Evolutionary conservation across 2,888 invertebrate genomes (phyloP), one percentile per base, ranked within the genome.

Genomic region (Ypsolopha scabrella): DNA sequence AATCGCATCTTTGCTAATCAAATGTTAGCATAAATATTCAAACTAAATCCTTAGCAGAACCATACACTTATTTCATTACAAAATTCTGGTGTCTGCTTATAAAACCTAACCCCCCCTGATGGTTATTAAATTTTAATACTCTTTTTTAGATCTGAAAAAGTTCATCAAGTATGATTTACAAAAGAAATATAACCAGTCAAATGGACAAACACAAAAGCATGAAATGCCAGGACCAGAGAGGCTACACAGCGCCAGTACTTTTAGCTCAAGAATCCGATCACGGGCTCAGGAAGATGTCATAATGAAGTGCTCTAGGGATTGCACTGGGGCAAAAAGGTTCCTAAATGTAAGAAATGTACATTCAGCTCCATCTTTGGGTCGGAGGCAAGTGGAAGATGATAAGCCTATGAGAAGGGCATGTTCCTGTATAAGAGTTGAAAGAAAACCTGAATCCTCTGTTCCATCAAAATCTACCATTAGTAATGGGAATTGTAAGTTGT

Each of bases 111-210:
- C n/a, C n/a, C n/a, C n/a, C n/a, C n/a, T n/a, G n/a, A 38, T 6
- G 33, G n/a, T 39, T 41, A 8, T 51, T 52, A 53, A 6, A 35
- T n/a, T 38, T 24, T 47, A 13, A 38, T 11, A 8, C 34, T 34
- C 41, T 14, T 47, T 56, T 34, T 51, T 69, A 92, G 92, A 92
- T 78, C 75, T 93, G 50, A 92, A 92, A 67, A 88, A 88, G 58
- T 69, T 90, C 7, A 90, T 92, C 36, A 92, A 90, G 65, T 88
- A 91, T 67, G 90, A 91, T 54, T 66, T 83, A 9, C 75, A 87
- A 59, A 74, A 73, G 38, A 73, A 72, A 55, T 70, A 73, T 55
- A 70, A 11, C 10, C 7, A 24, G 13, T 24, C 43, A 11, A 43
- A 11, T 6, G 24, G 3, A 1, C 4, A 24, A 13, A 14, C 43